Base-by-base conservation (phyloP, 2,888 invertebrate species). In the Cryptophagus acutangulus region DNA sequence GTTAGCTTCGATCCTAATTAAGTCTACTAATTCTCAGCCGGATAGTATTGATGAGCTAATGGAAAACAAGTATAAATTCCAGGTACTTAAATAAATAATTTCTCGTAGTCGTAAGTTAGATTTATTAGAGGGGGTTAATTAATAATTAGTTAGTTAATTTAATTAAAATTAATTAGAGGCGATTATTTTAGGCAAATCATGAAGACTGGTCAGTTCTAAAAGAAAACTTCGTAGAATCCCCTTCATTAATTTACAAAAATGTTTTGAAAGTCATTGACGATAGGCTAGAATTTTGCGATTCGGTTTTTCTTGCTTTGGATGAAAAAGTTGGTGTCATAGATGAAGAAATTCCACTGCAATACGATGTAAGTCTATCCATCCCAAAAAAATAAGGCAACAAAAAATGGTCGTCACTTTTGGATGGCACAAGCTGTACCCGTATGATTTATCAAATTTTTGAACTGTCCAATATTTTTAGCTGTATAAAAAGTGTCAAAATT, bases 141-240 rank as follows among this genome's bases (percentile, higher is more conserved):
- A 29, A 29, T 8, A n/a, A n/a, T 29, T 29, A 29, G 10, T 20
- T 8, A 20, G n/a, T 20, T 20, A 20, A 20, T 20, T 20, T 20
- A n/a, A 20, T 20, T 20, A 20, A n/a, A 8, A 20, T 6, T 20
- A 20, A 20, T 20, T n/a, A 8, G 24, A 20, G 6, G 24, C 6
- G n/a, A 18, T 10, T 18, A n/a, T 37, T 37, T 2, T 29, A 37
- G 37, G 37, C 24, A 9, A 26, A 37, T 12, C 2, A 18, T 17
- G 40, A 40, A 6, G 44, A 45, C 15, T 44, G 48, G 44, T 36
- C 41, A 1, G 48, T 48, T n/a, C 15, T 48, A n/a, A 37, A 28
- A 16, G 48, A 48, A 17, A 45, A 45, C 18, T 24, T 48, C 3
- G 33, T 37, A 3, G n/a, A 9, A 18, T 42, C 48, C 3, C 24